phyloP scores from a whole-genome alignment of 1,140 invertebrate genomes.

The Drosophila simulans region DNA sequence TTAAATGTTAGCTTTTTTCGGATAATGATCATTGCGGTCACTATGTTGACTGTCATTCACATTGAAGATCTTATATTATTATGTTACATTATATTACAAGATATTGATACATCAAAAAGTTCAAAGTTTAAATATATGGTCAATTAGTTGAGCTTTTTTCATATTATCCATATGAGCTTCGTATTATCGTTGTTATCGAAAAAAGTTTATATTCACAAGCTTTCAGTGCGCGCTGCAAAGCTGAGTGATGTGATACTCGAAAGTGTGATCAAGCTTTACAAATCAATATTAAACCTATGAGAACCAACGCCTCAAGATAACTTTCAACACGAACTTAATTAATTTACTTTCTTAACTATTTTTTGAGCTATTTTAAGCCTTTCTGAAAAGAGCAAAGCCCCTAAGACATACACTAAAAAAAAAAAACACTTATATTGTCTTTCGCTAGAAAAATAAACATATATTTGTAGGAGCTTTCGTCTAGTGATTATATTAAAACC shows the following conservation, averaged over 20 bases:
- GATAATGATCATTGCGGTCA: no score
- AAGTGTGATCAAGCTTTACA: background rate
- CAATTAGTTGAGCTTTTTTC: no score
- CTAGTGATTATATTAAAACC: no score
- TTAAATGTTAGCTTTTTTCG: no score
- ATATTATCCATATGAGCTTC: no score
- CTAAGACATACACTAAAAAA: background rate
- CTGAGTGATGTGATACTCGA: conserved; percentile 1
- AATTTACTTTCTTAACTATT: conserved; percentile 22
- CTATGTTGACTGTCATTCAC: no score
- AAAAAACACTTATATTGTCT: background rate
- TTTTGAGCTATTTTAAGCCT: background rate
- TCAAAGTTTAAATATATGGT: background rate
- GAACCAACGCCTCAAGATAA: conserved; percentile 7
- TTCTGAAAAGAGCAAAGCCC: background rate
- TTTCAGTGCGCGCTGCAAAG: background rate
- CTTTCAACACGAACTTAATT: conserved; percentile 28
- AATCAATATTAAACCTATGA: background rate
- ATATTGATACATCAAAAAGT: no score
- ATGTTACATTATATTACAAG: no score
- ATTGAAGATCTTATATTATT: no score
- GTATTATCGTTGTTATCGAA: no score
- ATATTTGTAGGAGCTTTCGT: no score
- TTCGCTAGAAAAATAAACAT: no score
- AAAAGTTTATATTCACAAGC: background rate